A percentile compares a stretch with the other conserved stretches of the same genome.
Evolutionary conservation across 2,113 vertebrate genomes (phyloP).

Genomic region (Sprattus sprattus): DNA sequence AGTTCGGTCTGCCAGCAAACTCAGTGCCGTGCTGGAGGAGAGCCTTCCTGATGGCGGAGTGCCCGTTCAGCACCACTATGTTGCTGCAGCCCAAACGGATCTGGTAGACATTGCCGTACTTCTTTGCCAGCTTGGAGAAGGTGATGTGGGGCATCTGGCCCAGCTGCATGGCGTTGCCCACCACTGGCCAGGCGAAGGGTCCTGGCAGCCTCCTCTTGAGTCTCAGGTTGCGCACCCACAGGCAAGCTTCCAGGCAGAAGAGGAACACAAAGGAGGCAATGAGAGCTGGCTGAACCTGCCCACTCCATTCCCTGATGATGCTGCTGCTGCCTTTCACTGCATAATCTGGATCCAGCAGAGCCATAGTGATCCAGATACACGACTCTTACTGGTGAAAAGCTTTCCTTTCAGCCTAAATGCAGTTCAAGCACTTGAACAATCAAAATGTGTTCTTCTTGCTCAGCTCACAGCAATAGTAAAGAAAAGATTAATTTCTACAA

Average conservation of each 20-base stretch:
- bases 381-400: not conserved
- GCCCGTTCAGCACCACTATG: slow-evolving; percentile 69
- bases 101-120: slow-evolving; percentile 78
- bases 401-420: not conserved
- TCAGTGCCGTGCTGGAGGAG: slow-evolving; percentile 56
- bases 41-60: slow-evolving; percentile 58
- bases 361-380: slow-evolving; percentile 45
- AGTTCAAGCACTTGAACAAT: not conserved
- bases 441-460: not conserved
- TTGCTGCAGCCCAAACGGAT: slow-evolving; percentile 71
- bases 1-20: slow-evolving; percentile 68
- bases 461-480: not conserved
- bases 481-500: not conserved
- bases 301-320: slow-evolving; percentile 63
- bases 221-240: slow-evolving; percentile 64
- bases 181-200: slow-evolving; percentile 77
- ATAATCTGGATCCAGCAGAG: slow-evolving; percentile 47
- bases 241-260: slow-evolving; percentile 70
- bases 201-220: slow-evolving; percentile 71
- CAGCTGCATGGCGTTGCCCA: slow-evolving; percentile 82
- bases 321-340: slow-evolving; percentile 49
- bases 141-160: slow-evolving; percentile 80
- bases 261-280: slow-evolving; percentile 66
- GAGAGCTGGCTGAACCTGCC: slow-evolving; percentile 68
- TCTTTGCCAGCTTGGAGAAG: slow-evolving; percentile 67